Base-by-base conservation (phyloP, 2,888 invertebrate genomes). In the Hirudinaria manillensis region DNA sequence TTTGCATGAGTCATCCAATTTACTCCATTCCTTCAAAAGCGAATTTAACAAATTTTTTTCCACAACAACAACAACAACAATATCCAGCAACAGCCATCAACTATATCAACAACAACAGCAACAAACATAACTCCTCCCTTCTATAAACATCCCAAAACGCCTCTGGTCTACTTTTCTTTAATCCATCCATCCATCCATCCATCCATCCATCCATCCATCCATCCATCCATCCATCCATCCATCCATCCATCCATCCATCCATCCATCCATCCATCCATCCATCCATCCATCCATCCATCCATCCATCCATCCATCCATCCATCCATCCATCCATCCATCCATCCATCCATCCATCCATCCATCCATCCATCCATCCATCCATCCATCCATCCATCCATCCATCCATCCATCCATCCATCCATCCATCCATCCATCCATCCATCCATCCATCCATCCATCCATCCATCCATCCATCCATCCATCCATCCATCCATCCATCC, bases 101-200 rank as follows among this genome's bases (percentile, higher is more conserved):
- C 65, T 6, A 65, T 13, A 24, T 21, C n/a, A 27, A 24, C 6
- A 65, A 10, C 10, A 24, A 65, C n/a, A 24, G 6, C n/a, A 13
- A 24, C 65, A 65, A 27, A 10, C 65, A 21, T 65, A 10, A 13
- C n/a, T 65, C 65, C 65, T 27, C 7, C 65, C 65, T 27, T 65
- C 65, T 29, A 65, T 65, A 65, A 13, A 24, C 65, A 65, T 65
- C 65, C 65, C n/a, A 27, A 24, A 24, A 65, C 7, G 24, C 65
- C n/a, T 65, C 65, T 29, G 29, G n/a, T 29, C 65, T 27, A 13
- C 65, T 29, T 27, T 65, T 29, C 65, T 27, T 65, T 29, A 10
- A 27, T 34, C 10, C 38, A 67, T 32, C 16, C 3, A 67, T 67
- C 16, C 67, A 67, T 32, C 27, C 24, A 67, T 34, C 34, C 29